Evolutionary conservation across 2,888 invertebrate genomes (phyloP).

Genomic region (Limnephilus marmoratus): DNA sequence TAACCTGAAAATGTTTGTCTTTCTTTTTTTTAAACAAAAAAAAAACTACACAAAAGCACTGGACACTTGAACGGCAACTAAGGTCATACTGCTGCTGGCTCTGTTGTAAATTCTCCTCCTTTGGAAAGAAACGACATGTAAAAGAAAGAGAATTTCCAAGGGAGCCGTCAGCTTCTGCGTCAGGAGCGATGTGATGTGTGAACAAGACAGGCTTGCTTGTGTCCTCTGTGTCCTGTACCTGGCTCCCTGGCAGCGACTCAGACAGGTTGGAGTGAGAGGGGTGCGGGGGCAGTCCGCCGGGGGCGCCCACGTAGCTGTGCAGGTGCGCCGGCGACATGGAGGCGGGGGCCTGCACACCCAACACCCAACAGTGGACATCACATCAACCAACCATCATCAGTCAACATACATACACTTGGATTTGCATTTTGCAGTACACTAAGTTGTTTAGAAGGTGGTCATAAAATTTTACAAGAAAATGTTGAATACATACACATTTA

Average conservation of each 20-base stretch:
- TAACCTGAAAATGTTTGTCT: too few species aligned
- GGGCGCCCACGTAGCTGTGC: conserved; percentile 79
- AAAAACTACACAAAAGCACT: not conserved
- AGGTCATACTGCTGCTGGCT: not conserved
- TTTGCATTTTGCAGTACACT: not conserved
- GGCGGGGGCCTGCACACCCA: conserved; percentile 86
- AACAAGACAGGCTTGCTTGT: not conserved
- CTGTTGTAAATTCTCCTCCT: not conserved
- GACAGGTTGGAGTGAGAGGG: conserved; percentile 81
- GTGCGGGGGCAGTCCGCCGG: conserved; percentile 80
- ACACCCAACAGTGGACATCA: not conserved
- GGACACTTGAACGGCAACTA: not conserved
- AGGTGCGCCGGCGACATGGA: conserved; percentile 93
- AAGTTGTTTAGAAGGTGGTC: not conserved
- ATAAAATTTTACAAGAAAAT: not conserved
- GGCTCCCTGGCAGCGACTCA: conserved; percentile 88
- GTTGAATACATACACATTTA: not conserved
- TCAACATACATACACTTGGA: not conserved
- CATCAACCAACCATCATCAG: not conserved
- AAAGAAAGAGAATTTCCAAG: not conserved
- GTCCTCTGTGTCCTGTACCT: conserved; percentile 77
- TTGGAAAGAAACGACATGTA: not conserved
- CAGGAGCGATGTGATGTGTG: not conserved
- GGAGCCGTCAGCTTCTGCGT: not conserved
- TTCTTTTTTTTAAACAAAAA: too few species aligned